Conservation (phyloP, 1,140 invertebrate species). For the Anoplophora glabripennis region DNA sequence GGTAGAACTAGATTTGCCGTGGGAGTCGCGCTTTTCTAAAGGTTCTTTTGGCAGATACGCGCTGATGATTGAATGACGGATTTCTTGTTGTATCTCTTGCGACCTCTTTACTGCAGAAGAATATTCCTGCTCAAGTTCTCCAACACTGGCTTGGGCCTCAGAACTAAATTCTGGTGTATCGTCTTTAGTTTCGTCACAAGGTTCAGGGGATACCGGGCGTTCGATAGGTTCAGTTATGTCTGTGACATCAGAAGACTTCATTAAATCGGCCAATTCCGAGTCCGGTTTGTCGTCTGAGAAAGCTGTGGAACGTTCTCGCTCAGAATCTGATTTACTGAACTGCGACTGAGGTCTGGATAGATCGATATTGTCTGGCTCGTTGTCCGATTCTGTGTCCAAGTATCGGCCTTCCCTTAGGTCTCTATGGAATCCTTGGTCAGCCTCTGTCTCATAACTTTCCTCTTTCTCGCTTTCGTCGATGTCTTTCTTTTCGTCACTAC, state of each 20-base stretch:
- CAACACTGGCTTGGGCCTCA: constrained; percentile 29
- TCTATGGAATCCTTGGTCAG: constrained; percentile 32
- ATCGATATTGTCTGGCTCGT: constrained; percentile 30
- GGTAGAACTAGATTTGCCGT: constrained; percentile 44
- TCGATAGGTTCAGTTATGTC: constrained; percentile 51
- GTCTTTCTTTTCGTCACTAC: constrained; percentile 50
- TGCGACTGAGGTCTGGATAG: constrained; percentile 44
- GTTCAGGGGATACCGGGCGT: constrained; percentile 54
- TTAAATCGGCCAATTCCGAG: constrained; percentile 49
- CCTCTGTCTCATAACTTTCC: constrained; percentile 48
- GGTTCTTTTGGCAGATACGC: constrained; percentile 32
- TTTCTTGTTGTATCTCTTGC: constrained; percentile 25
- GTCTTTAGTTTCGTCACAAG: constrained; percentile 46
- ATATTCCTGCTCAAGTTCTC: constrained; percentile 38
- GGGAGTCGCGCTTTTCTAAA: constrained; percentile 44
- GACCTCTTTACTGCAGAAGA: constrained; percentile 25
- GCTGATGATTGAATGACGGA: constrained; percentile 18
- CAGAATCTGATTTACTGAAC: constrained; percentile 48
- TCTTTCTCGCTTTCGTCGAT: constrained; percentile 49
- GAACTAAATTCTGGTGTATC: constrained; percentile 44
- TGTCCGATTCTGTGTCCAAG: constrained; percentile 35
- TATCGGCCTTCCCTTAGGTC: constrained; percentile 41
- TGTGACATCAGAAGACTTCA: constrained; percentile 41
- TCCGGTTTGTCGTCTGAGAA: constrained; percentile 50
- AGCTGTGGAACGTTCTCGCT: constrained; percentile 41